Base-by-base conservation (phyloP, 2,113 vertebrate genomes). In the Mirounga angustirostris region DNA sequence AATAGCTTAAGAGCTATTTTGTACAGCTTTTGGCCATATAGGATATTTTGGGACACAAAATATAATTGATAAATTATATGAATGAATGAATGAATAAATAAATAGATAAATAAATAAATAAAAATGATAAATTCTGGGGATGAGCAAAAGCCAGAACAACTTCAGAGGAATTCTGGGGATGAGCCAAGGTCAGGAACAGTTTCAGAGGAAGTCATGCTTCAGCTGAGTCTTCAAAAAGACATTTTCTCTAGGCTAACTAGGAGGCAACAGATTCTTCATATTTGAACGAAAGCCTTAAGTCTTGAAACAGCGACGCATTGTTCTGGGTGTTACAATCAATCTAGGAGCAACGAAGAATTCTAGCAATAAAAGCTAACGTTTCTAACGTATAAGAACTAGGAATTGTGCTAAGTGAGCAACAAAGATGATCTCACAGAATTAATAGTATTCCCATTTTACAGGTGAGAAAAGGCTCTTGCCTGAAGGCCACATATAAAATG, bases 201-300 rank as follows among this genome's bases (percentile, higher is more conserved):
- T 95, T 93, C 85, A 91, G 19, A 88, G 63, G 16, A 96, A 95
- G 52, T 93, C 89, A 90, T 69, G 10, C 56, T 80, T 96, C 36
- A 69, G 43, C 73, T 89, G 54, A 83, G 30, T 86, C 26, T 56
- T 73, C 12, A 43, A 43, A 88, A 73, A 86, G 16, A 74, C 0
- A 0, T 43, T 59, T 92, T 90, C 36, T 89, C 43, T 30, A 40
- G 71, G 56, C 10, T 69, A 95, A 9, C n/a, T 50, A 36, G 79
- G 71, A 87, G n/a, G n/a, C 21, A 85, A 52, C 33, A 28, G n/a
- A 14, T 87, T 96, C 74, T 89, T 84, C 43, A 56, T 6, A 15
- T 19, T 63, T 10, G 78, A 84, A 93, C 30, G 69, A 76, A 91
- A 92, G 67, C 54, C 19, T n/a, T n/a, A n/a, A 59, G n/a, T 24